A percentile compares a stretch with the other conserved stretches of the same genome.
These are phyloP conservation scores for Polyommatus icarus DNA, from an alignment of 2,888 invertebrate species.

Conservation along the genomic window DNA sequence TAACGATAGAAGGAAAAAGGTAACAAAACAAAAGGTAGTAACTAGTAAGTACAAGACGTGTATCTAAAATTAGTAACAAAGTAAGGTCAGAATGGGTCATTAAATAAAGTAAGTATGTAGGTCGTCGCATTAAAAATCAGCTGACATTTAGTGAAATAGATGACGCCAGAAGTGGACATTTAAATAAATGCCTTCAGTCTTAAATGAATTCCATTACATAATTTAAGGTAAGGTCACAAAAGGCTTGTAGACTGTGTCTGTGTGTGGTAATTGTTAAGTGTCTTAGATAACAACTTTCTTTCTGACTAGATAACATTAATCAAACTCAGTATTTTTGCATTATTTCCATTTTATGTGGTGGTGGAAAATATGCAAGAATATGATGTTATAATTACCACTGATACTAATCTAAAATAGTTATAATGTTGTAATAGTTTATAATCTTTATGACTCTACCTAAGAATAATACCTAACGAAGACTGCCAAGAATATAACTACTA, in stretches of 20 bases:
- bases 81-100: not conserved
- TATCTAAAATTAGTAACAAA: not conserved
- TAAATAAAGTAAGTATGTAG: not conserved
- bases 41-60: too few species aligned
- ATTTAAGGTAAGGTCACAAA: slow-evolving; percentile 16
- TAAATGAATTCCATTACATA: slow-evolving; percentile 5
- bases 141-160: slow-evolving; percentile 25
- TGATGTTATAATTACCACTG: too few species aligned
- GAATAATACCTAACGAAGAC: too few species aligned
- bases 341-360: not conserved
- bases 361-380: not conserved
- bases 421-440: too few species aligned
- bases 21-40: too few species aligned
- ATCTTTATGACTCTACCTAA: too few species aligned
- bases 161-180: slow-evolving; percentile 2
- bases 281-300: not conserved
- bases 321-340: not conserved
- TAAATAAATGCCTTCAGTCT: slow-evolving; percentile 17
- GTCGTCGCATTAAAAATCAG: slow-evolving; percentile 24
- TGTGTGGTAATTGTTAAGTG: not conserved
- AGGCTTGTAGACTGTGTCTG: not conserved
- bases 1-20: too few species aligned
- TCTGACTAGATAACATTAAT: not conserved
- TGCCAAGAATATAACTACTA: too few species aligned
- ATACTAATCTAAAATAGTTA: too few species aligned